Evolutionary conservation across 2,888 invertebrate genomes (phyloP), one percentile per base, ranked within the genome.

Genomic region (Synergus laeviventris): DNA sequence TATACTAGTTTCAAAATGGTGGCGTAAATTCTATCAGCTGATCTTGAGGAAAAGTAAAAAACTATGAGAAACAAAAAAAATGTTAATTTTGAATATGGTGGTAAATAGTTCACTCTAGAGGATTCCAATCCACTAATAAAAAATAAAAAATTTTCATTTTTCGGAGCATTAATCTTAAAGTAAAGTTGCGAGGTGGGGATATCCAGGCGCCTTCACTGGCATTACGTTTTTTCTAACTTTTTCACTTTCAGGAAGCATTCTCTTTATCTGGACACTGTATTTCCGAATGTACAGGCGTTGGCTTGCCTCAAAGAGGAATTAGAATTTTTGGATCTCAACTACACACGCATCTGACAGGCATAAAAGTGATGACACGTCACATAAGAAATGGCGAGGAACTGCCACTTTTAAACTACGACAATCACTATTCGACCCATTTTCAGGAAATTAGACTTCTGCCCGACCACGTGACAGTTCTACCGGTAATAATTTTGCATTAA

Each of bases 361-460:
- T 93, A 0, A 94, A 95, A 79, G 96, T 98, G 0, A 93, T 94
- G 88, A 99, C 99, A 0, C 93, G 96, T 62, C 98, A 99, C 89
- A 93, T 96, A 73, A 93, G 98, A 16, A 93, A 94, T 81, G 97
- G 97, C 1, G 92, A 93, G 16, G 98, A 99, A 90, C 91, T 99
- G 64, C 94, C 95, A 0, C 93, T 94, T 83, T 91, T 99, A 18
- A 99, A 99, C 91, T 93, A 95, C 79, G 99, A 99, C 91, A 93
- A 97, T 91, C 99, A 98, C 91, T 99, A 97, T 91, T 98, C 98
- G 76, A 97, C 98, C 1, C 99, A 99, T 92, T 99, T 98, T 91
- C 99, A 99, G 91, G 99, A 99, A 92, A 99, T 99, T 86, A 92
- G 99, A 79, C 93, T 95, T 74, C 92, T 99, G 74, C 96, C 96